Conservation (phyloP, 2,797 vertebrate genomes). For the Balearica regulorum region DNA sequence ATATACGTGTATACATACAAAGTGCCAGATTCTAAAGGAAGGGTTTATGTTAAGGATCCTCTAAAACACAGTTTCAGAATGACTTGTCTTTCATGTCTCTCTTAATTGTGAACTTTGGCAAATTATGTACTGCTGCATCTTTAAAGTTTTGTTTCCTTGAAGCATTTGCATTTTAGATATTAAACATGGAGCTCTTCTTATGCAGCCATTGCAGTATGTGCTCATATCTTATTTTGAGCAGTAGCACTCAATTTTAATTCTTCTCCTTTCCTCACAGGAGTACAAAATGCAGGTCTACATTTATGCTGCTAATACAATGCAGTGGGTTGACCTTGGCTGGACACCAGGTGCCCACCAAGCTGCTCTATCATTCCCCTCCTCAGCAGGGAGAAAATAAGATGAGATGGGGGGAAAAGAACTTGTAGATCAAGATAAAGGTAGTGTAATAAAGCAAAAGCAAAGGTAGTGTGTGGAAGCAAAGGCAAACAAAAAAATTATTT, state of each 20-base stretch:
- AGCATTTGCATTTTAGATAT: background rate
- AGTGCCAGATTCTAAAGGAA: background rate
- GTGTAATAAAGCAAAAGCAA: too few species aligned
- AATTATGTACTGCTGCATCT: too few species aligned
- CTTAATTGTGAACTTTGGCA: background rate
- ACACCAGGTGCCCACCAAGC: too few species aligned
- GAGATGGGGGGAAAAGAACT: too few species aligned
- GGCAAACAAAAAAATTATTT: too few species aligned
- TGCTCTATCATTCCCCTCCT: too few species aligned
- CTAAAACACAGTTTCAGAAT: background rate
- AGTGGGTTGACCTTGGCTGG: too few species aligned
- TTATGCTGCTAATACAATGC: background rate
- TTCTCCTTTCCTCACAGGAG: background rate
- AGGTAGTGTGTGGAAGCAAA: too few species aligned
- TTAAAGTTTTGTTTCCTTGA: background rate
- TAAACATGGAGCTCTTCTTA: background rate
- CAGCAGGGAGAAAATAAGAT: too few species aligned
- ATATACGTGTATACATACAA: background rate
- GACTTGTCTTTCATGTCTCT: background rate
- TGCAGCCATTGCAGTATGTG: background rate
- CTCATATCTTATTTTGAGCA: background rate
- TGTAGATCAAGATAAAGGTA: too few species aligned
- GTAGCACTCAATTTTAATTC: background rate
- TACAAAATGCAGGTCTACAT: background rate
- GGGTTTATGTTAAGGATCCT: background rate